Evolutionary conservation across 2,113 vertebrate species (phyloP), one percentile per base, ranked within the genome.

Genomic region (Sinocyclocheilus anophthalmus): DNA sequence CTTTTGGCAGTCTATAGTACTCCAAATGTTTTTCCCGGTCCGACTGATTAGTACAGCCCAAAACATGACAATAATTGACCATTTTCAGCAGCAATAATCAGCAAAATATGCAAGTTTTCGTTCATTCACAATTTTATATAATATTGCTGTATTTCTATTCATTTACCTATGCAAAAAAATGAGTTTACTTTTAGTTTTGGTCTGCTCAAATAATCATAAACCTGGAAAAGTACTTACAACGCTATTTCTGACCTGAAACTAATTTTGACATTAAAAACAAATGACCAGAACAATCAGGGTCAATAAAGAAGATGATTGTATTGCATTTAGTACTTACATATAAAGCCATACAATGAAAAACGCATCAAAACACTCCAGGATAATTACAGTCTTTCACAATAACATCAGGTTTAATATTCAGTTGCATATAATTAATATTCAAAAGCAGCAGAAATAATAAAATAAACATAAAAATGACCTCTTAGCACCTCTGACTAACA

Each of bases 331-430:
- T 24, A 75, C 20, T 67, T 76, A 6, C 45, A 48, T 48, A 45
- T 9, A 48, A 48, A 67, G 59, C 39, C 33, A 14, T 63, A 63
- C 79, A 81, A 45, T 65, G 37, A 65, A 59, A 57, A 81, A 81
- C 39, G 33, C 76, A 78, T 48, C 26, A 57, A 57, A 59, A 18
- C 78, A 65, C 78, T 81, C 39, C 1, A 30, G 78, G 39, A 81
- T 65, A 65, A 81, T 48, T 65, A 81, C 76, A 79, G 57, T 80
- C 33, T 61, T 80, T 67, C 37, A 69, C 45, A 70, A 82, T 53
- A 70, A 70, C 45, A 53, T 70, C n/a, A 69, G 80, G 45, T 82
- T 82, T 82, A 53, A 70, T 82, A 69, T 70, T 82, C 45, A 70
- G 63, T 14, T 70, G 33, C 5, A 53, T 13, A 81, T 26, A 24